phyloP scores from a whole-genome alignment of 2,113 vertebrate species.

The Corydoras maculifer region DNA sequence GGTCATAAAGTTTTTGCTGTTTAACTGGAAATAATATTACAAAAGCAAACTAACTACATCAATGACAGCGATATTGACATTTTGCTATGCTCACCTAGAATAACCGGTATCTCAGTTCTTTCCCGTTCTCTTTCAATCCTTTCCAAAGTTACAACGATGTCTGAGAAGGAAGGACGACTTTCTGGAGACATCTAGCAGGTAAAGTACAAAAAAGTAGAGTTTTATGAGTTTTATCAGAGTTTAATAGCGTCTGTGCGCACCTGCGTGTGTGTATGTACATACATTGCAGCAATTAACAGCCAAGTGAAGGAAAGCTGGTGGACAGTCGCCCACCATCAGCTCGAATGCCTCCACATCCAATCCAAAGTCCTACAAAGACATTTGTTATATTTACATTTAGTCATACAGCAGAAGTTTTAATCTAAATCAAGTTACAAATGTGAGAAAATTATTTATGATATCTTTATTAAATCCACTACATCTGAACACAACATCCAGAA shows the following conservation, averaged over 20 bases:
- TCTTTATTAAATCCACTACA: background rate
- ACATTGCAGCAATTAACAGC: constrained; percentile 88
- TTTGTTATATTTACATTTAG: background rate
- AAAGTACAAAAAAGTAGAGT: too few relatives aligned
- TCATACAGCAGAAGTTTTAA: too few relatives aligned
- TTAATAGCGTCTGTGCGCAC: constrained; percentile 7
- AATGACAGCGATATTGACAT: too few relatives aligned
- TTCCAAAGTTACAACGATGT: constrained; percentile 75
- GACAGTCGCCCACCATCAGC: constrained; percentile 80
- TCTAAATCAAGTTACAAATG: too few relatives aligned
- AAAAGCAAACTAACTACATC: too few relatives aligned
- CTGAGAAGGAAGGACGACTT: constrained; percentile 73
- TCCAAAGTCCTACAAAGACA: constrained; percentile 77
- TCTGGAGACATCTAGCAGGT: constrained; percentile 73
- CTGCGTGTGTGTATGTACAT: background rate
- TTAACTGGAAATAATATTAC: too few relatives aligned
- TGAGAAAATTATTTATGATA: too few relatives aligned
- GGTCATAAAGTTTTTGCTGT: too few relatives aligned
- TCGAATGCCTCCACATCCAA: constrained; percentile 79
- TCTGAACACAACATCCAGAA: too few relatives aligned
- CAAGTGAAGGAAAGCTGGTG: constrained; percentile 73
- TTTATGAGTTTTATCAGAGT: background rate
- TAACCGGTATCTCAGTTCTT: constrained; percentile 41
- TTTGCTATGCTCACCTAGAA: constrained; percentile 47
- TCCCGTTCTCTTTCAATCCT: constrained; percentile 47